Base-by-base conservation (phyloP, 2,113 vertebrate species). In the Atherinomorus stipes region DNA sequence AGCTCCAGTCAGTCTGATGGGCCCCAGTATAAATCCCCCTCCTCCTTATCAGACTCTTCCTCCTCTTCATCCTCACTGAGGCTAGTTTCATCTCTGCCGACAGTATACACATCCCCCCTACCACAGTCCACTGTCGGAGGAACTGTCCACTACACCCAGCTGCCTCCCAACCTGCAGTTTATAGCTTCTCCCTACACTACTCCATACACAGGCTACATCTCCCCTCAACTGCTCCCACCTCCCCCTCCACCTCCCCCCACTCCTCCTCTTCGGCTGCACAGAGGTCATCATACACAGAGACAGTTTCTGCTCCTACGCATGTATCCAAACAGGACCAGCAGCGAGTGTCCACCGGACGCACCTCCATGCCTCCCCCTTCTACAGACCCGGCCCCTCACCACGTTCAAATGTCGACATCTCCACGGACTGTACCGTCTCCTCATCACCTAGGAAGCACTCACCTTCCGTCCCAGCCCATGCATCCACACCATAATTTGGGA, bases 131-230 rank as follows among this genome's bases (percentile, higher is more conserved):
- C 81, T 2, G 81, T 87, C 26, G 89, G 88, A 66, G 95, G 96
- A 38, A 94, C 96, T 0, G 93, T 97, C 76, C 97, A 98, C 90
- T 99, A 98, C 68, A 92, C 97, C 0, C 96, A 96, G 76, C 91
- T 99, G 91, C 95, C 95, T 18, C 96, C 94, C 85, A 96, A 95
- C 71, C 93, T 99, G 89, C 98, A 99, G 94, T 98, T 99, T 3
- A 95, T 98, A 1, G 93, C 95, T 49, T 95, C 96, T 13, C 94
- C 96, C 44, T 97, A 98, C 88, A 90, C 94, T 0, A 88, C 95
- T 62, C 95, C 96, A 47, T 99, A 99, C 59, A 69, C 96, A 11
- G 90, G 97, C 79, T 98, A 97, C 90, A 94, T 98, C 90, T 95
- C 96, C 49, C 95, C 97, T 0, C 96, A 96, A 80, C 91, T 99